Evolutionary conservation across 92 coral and sea anemone genomes (phyloP), one percentile per base, ranked within the genome.

Genomic region (Meandrina meandrites): DNA sequence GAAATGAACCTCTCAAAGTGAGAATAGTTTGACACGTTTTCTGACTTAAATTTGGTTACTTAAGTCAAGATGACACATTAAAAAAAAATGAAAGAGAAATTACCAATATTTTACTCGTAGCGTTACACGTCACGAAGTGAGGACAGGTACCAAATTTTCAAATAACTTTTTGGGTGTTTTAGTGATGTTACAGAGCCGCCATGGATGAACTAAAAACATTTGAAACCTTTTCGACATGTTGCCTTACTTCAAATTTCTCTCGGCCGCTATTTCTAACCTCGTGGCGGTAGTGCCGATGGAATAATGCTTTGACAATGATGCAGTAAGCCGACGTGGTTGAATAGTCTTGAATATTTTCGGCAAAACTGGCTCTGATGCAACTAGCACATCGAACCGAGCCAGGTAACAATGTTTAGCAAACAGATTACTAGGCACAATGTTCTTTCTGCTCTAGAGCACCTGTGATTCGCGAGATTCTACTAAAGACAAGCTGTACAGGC

Each of bases 121-220:
- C 78, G 50, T 73, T 73, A 73, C 78, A 37, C 50, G 51, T 73
- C 78, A 73, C 78, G 78, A 73, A 16, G 37, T 35, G 24, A 11
- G 24, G n/a, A n/a, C n/a, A n/a, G n/a, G n/a, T 66, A 28, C 15
- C 35, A 24, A 60, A 60, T 60, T 24, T 60, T 66, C 71, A 66
- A 14, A 14, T 8, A n/a, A 27, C 13, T 1, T 24, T 66, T 27
- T 9, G 18, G 34, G 9, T 5, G 71, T 22, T 35, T 37, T 34
- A 21, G 45, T 21, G 27, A 73, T 9, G 10, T 36, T 18, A 36
- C 48, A 21, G 13, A 73, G 21, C 50, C 27, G 21, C 50, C 27
- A 36, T 73, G 50, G n/a, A 22, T 73, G 24, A 10, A 36, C 34
- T 18, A 37, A 73, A 36, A 73, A 12, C 30, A 4, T 73, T 1